Percentiles rank a stretch among this genome's conserved stretches.
Evolutionary conservation across 2,888 invertebrate genomes (phyloP).

Genomic region (Cristatella mucedo): DNA sequence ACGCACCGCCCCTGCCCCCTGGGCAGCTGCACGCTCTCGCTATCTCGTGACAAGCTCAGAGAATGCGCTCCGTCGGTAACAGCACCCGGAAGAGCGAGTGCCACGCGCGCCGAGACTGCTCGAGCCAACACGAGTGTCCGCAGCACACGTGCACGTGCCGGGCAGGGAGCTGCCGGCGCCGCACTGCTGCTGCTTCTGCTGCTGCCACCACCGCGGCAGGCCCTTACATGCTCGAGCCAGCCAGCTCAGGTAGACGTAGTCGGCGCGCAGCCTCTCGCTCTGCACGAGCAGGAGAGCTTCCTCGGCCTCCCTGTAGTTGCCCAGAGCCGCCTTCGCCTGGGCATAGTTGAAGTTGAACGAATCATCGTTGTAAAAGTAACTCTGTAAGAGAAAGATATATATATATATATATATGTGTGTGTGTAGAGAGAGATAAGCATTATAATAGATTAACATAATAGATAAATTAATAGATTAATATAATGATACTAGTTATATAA

Average conservation of each 20-base stretch:
- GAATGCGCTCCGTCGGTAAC: no score
- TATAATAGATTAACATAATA: slow-evolving; percentile 4
- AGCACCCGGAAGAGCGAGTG: no score
- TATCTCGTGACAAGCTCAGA: no score
- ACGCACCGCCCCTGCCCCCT: no score
- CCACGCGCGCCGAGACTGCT: no score
- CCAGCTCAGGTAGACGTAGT: slow-evolving; percentile 71
- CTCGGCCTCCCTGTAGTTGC: slow-evolving; percentile 84
- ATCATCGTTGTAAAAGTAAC: slow-evolving; percentile 78
- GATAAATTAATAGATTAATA: not conserved
- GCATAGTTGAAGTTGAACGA: slow-evolving; percentile 74
- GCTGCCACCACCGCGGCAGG: not conserved
- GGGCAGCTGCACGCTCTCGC: no score
- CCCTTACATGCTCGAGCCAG: slow-evolving; percentile 63
- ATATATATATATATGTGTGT: no score
- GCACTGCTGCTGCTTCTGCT: no score
- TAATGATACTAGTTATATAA: slow-evolving; percentile 2
- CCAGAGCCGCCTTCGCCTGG: slow-evolving; percentile 67
- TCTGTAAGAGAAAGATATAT: slow-evolving; percentile 42
- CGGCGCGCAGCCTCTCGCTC: slow-evolving; percentile 62
- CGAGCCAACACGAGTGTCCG: no score
- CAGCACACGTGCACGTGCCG: no score
- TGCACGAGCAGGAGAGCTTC: slow-evolving; percentile 68
- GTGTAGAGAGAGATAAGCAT: not conserved
- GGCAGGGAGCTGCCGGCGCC: no score